Base-by-base conservation (phyloP, 2,888 invertebrate genomes). In the Dolichomitus sp. region DNA sequence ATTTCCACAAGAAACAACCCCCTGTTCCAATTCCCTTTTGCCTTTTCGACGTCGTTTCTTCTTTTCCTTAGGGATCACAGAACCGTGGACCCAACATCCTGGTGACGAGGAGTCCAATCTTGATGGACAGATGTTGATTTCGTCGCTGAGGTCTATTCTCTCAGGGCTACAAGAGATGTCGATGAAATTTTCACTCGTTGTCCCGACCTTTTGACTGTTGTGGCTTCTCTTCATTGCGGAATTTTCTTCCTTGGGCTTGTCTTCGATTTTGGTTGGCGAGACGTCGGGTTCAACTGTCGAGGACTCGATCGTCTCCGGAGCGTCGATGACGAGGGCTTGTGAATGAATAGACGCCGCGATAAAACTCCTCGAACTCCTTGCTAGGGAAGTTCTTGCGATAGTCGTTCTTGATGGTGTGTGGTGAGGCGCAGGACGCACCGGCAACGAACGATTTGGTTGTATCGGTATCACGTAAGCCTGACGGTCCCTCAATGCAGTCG, bases 401-500 rank as follows among this genome's bases (percentile, higher is more conserved):
- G 52, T 66, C 0, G 68, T 54, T 19, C 85, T 76, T 6, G 63
- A 83, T 27, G 84, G 88, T 1, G 73, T 84, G 40, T 85, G 89
- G 42, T 84, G 89, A 0, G 92, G 93, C 12, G 89, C 89, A 14
- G 93, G 93, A n/a, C 88, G 88, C 9, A 93, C 86, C 1, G 93
- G 93, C 37, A 93, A 82, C 9, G 90, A 90, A 23, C 88, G 91
- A 86, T 93, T 93, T 19, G 92, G 92, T 73, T 93, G 92, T 23
- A 89, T 83, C 6, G 93, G 91, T 40, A 92, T 91, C 17, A 84
- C 81, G 83, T 88, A 90, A 14, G 90, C 72, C 45, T 88, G 85
- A 27, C 90, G 88, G 74, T 91, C 91, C 45, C 88, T 87, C 17
- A 91, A 57, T 11, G 91, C 90, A 0, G 89, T 90, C 30, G 90